Evolutionary conservation across 53 echinoderm and acorn worm genomes (phyloP).

Genomic region (Paracentrotus lividus): DNA sequence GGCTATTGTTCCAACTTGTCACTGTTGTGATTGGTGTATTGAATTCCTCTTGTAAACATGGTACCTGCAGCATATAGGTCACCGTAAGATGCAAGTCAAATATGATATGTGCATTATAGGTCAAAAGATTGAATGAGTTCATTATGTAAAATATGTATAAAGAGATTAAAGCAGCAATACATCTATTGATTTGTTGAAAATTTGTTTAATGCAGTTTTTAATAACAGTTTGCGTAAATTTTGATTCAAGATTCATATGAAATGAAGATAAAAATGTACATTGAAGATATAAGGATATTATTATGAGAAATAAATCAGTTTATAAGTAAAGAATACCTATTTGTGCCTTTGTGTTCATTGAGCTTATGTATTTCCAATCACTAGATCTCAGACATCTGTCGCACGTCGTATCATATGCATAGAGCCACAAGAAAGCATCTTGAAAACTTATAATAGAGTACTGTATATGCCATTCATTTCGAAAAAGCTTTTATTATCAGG

Average conservation of each 20-base stretch:
- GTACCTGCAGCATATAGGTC: not conserved
- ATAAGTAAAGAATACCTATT: not conserved
- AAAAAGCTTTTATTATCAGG: no score
- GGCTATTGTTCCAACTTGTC: no score
- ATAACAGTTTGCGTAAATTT: conserved; percentile 44
- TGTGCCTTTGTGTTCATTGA: not conserved
- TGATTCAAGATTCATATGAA: conserved; percentile 29
- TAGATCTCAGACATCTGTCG: no score
- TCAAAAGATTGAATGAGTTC: not conserved
- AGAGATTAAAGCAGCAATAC: conserved; percentile 53
- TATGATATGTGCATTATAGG: conserved; percentile 35
- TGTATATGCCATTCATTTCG: no score
- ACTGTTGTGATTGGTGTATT: not conserved
- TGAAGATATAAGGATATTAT: conserved; percentile 58
- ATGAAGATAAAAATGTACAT: conserved; percentile 46
- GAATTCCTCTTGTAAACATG: not conserved
- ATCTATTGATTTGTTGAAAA: conserved; percentile 25
- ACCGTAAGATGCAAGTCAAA: not conserved
- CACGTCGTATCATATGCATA: no score
- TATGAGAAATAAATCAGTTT: conserved; percentile 47
- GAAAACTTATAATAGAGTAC: no score
- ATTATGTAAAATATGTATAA: conserved; percentile 29
- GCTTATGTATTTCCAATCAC: no score
- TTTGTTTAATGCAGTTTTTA: conserved; percentile 40
- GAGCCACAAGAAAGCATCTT: no score